Evolutionary conservation across 1,140 invertebrate genomes (phyloP).

Genomic region (Trinorchestia longiramus): DNA sequence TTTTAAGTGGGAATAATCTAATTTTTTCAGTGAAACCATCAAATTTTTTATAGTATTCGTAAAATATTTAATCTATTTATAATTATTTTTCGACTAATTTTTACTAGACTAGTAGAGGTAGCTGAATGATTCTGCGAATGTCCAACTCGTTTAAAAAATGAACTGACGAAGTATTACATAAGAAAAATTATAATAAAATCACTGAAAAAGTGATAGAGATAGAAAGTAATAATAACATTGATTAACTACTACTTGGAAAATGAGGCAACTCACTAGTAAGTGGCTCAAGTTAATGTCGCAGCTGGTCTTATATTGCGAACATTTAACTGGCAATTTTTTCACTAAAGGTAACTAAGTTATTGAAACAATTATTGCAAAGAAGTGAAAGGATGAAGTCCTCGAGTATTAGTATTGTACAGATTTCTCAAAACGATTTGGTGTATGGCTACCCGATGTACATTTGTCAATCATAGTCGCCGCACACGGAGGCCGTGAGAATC

Average conservation of each 20-base stretch:
- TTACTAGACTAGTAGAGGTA: too few species aligned
- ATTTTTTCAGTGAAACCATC: too few species aligned
- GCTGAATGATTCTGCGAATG: too few species aligned
- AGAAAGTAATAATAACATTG: too few species aligned
- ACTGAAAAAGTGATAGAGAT: too few species aligned
- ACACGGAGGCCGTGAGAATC: background rate
- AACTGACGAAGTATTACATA: too few species aligned
- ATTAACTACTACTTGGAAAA: background rate
- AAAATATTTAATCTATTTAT: too few species aligned
- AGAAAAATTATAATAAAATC: too few species aligned
- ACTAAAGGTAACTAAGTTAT: background rate
- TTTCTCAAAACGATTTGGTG: background rate
- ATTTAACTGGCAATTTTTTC: background rate
- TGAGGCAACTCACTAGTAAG: background rate
- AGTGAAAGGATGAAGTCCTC: background rate
- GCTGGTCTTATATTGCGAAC: background rate
- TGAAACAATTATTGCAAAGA: background rate
- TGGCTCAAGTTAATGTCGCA: background rate
- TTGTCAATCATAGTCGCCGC: background rate
- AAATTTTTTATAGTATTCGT: too few species aligned
- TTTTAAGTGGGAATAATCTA: too few species aligned
- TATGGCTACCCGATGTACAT: background rate
- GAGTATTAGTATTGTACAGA: background rate
- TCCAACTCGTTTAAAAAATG: too few species aligned
- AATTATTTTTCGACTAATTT: too few species aligned